Percentiles rank a stretch among this genome's conserved stretches.
Conservation (phyloP, 2,113 vertebrate species). For the Collichthys lucidus region DNA sequence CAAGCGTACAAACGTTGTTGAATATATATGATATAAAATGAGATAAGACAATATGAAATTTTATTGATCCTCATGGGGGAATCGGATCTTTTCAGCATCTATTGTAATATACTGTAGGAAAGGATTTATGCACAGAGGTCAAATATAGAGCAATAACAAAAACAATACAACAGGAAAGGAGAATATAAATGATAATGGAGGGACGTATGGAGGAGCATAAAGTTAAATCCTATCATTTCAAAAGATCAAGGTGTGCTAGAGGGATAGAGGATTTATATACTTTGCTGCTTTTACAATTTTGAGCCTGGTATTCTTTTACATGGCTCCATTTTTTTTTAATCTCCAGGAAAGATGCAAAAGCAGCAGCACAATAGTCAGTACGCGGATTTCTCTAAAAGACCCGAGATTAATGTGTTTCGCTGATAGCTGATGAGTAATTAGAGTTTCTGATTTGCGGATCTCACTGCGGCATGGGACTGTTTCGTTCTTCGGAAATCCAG, state of each 20-base stretch:
- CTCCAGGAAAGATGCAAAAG: conserved; percentile 15
- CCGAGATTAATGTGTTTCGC: neutral
- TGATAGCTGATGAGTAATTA: conserved; percentile 22
- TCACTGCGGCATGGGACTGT: neutral
- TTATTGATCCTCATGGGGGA: conserved; percentile 46
- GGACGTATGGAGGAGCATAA: neutral
- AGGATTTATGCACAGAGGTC: neutral
- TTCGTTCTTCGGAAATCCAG: conserved; percentile 1
- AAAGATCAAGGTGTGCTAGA: neutral
- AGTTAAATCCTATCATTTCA: neutral
- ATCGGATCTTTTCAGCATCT: conserved; percentile 10
- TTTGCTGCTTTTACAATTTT: neutral
- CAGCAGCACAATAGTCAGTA: neutral
- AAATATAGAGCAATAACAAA: conserved; percentile 28
- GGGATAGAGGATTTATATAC: neutral
- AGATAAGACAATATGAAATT: conserved; percentile 27
- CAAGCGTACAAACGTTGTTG: conserved; percentile 34
- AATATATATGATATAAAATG: conserved; percentile 24
- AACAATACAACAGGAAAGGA: conserved; percentile 8
- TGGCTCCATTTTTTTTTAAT: neutral
- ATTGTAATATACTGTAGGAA: conserved; percentile 8
- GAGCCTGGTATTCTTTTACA: neutral
- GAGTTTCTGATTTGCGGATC: conserved; percentile 10
- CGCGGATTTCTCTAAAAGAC: neutral
- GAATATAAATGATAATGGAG: neutral